These are phyloP conservation scores for Agonopterix alstromeriana DNA, from an alignment of 2,888 invertebrate genomes.

Conservation along the genomic window DNA sequence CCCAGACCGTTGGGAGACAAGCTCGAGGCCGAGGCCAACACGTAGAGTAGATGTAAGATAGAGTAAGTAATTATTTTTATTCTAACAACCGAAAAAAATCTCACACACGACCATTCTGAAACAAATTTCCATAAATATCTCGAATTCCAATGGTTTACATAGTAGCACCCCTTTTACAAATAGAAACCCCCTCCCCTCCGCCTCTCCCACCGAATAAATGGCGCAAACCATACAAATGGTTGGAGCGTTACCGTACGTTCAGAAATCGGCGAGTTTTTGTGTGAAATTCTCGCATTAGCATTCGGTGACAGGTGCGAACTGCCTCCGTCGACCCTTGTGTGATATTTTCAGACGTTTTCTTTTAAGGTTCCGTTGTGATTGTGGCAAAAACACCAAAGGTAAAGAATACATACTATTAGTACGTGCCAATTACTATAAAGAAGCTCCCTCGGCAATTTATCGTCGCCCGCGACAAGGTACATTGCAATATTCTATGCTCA, in stretches of 20 bases:
- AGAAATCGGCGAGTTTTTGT: background rate
- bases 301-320: conserved; percentile 59
- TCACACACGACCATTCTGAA: too few species aligned
- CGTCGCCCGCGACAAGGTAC: too few species aligned
- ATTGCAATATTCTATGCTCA: too few species aligned
- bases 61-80: too few species aligned
- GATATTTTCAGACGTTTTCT: conserved; percentile 8
- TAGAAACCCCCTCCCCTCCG: background rate
- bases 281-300: conserved; percentile 39
- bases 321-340: conserved; percentile 20
- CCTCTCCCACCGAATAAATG: background rate
- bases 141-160: background rate
- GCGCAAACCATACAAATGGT: background rate
- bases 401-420: too few species aligned
- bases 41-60: too few species aligned
- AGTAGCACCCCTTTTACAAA: background rate
- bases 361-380: background rate
- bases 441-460: too few species aligned
- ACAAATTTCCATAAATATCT: too few species aligned
- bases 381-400: background rate
- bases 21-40: too few species aligned
- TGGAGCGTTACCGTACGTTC: background rate
- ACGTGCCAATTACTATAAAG: too few species aligned
- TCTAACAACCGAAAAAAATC: too few species aligned
- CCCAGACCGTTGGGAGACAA: too few species aligned